Percentiles rank a stretch among this genome's conserved stretches.
Conservation (phyloP, 2,113 vertebrate species). For the Oryzias celebensis region DNA sequence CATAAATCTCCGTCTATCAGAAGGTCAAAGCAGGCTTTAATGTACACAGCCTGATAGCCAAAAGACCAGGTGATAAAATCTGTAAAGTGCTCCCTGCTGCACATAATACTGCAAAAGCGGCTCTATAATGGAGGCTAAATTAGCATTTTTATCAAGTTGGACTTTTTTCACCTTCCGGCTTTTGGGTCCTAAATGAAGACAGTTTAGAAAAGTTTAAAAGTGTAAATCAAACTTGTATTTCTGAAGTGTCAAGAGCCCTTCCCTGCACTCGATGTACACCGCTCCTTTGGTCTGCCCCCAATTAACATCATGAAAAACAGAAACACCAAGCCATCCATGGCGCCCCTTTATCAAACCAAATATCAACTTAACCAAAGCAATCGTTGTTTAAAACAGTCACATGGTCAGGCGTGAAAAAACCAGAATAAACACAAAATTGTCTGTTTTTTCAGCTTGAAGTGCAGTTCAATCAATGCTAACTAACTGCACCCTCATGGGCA, state of each 20-base stretch:
- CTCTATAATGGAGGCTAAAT: conserved; percentile 4
- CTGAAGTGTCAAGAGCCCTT: background rate
- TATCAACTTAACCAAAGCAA: too few relatives aligned
- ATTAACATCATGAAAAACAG: conserved; percentile 1
- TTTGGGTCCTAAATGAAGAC: background rate
- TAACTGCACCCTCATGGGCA: background rate
- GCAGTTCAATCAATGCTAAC: background rate
- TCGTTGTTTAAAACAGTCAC: background rate
- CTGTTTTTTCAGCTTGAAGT: background rate
- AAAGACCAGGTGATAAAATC: conserved; percentile 12
- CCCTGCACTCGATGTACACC: background rate
- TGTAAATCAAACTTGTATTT: conserved; percentile 10
- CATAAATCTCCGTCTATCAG: conserved; percentile 1
- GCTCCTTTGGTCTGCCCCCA: background rate
- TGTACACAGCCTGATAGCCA: conserved; percentile 3
- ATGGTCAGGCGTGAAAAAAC: background rate
- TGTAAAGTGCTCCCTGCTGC: conserved; percentile 13
- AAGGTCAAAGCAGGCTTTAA: conserved; percentile 1
- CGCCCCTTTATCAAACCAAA: background rate
- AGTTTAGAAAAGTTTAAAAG: background rate
- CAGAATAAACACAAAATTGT: background rate
- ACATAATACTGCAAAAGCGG: background rate
- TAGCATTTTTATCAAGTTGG: conserved; percentile 13
- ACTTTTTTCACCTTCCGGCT: conserved; percentile 4
- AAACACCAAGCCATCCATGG: too few relatives aligned